Evolutionary conservation across 2,888 invertebrate species (phyloP), one percentile per base, ranked within the genome.

Genomic region (Drosophila neotestacea): DNA sequence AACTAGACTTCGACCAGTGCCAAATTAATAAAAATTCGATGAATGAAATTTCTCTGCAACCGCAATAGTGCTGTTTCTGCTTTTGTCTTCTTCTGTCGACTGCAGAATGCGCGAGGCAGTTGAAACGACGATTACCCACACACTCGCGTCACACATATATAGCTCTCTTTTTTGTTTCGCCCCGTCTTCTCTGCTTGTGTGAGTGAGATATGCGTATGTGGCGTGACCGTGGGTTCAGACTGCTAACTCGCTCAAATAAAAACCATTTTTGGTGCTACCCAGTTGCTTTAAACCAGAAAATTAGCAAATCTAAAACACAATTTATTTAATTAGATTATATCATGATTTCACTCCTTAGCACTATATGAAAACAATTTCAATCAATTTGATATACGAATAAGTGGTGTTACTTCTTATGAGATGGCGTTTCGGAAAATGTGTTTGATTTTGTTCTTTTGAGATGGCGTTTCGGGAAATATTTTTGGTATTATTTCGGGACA

Each of bases 51-150:
- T 83, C 76, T 73, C 63, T 59, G 74, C 64, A 60, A 70, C 52
- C 64, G 70, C 65, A 73, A 56, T 73, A 58, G 50, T 75, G 61
- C 68, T 79, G 72, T 75, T 75, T 71, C 86, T 90, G 79, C 82
- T 82, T 89, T 75, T 89, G 90, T 90, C 90, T 90, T 90, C 85
- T 90, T 90, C 88, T 90, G 87, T 84, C 90, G 90, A 82, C 83
- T 81, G 80, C 63, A 79, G 83, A 69, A 72, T 80, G 73, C 77
- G 88, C 81, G 82, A 87, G 85, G 81, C 79, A 79, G 83, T 78
- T 84, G 73, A 73, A 73, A 73, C 80, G 68, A 77, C 79, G 75
- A 68, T 56, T 79, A 66, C 79, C 39, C 63, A 79, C 75, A 67
- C 76, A 68, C 27, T 34, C 54, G 59, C 47, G 28, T 34, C 41